Percentiles rank a stretch among this genome's conserved stretches.
These are phyloP conservation scores for Rhodeus uyekii DNA, from an alignment of 2,797 vertebrate species.

Conservation along the genomic window DNA sequence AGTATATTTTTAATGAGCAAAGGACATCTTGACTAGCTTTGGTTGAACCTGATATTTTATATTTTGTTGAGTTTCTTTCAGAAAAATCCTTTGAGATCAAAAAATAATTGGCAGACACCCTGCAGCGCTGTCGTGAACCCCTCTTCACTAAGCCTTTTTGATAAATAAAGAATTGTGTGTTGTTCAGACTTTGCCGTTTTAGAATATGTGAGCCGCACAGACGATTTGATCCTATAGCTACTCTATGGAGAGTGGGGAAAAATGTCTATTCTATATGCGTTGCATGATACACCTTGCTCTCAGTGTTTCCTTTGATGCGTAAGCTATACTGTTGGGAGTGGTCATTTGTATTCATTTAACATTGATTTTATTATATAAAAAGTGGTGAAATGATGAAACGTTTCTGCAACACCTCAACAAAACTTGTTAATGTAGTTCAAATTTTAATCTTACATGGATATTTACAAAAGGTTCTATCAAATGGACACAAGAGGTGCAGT, in stretches of 20 bases:
- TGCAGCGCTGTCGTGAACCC: too few relatives aligned
- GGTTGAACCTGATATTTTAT: background rate
- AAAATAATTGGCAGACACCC: background rate
- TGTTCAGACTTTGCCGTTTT: background rate
- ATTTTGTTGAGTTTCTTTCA: background rate
- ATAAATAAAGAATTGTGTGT: background rate
- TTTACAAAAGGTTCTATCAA: constrained; percentile 15
- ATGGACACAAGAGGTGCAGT: background rate
- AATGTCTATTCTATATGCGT: background rate
- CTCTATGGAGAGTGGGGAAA: background rate
- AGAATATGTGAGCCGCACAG: background rate
- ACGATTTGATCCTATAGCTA: background rate
- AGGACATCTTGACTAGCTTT: background rate
- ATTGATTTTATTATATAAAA: constrained; percentile 20
- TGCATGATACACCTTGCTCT: background rate
- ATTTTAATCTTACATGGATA: constrained; percentile 14
- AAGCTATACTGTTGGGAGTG: constrained; percentile 15
- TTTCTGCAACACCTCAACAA: constrained; percentile 1
- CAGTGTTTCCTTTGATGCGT: background rate
- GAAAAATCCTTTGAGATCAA: background rate
- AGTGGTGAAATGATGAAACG: constrained; percentile 4
- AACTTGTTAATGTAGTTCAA: background rate
- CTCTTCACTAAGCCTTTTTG: background rate
- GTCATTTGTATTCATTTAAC: constrained; percentile 45
- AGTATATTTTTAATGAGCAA: background rate